Evolutionary conservation across 2,113 vertebrate species (phyloP).

Genomic region (Chaetura pelagica): DNA sequence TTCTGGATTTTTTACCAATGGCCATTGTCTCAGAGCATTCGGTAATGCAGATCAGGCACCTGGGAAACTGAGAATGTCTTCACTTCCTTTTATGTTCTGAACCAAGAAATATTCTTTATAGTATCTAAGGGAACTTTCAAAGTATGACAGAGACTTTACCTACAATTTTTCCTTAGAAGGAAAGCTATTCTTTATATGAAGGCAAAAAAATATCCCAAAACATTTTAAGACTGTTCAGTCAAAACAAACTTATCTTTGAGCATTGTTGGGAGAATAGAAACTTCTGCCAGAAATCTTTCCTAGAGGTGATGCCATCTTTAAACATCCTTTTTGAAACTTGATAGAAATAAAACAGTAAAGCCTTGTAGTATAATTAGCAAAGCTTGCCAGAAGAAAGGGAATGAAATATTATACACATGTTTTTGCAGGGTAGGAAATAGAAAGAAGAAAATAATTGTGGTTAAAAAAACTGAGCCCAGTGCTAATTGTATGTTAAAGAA

Average conservation of each 20-base stretch:
- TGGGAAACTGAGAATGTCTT: neutral
- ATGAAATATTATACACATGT: neutral
- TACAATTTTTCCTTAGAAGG: neutral
- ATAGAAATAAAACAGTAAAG: neutral
- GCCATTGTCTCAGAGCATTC: neutral
- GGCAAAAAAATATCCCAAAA: neutral
- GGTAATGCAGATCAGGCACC: constrained; percentile 31
- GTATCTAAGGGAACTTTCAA: neutral
- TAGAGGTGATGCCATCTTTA: constrained; percentile 4
- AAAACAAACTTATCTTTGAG: constrained; percentile 50
- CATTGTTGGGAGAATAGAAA: constrained; percentile 27
- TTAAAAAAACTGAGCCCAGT: neutral
- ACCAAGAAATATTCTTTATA: constrained; percentile 15
- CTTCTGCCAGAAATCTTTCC: constrained; percentile 7
- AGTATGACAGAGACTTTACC: neutral
- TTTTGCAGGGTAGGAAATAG: neutral
- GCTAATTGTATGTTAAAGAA: neutral
- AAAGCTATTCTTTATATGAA: constrained; percentile 1
- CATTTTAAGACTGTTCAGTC: constrained; percentile 23
- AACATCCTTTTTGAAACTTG: neutral
- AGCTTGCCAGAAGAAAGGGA: constrained; percentile 3
- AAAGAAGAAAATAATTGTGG: neutral
- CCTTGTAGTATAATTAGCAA: constrained; percentile 18
- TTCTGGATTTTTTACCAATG: neutral
- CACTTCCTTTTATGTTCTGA: constrained; percentile 23